Base-by-base conservation (phyloP, 1,140 invertebrate species). In the Caenorhabditis latens region DNA sequence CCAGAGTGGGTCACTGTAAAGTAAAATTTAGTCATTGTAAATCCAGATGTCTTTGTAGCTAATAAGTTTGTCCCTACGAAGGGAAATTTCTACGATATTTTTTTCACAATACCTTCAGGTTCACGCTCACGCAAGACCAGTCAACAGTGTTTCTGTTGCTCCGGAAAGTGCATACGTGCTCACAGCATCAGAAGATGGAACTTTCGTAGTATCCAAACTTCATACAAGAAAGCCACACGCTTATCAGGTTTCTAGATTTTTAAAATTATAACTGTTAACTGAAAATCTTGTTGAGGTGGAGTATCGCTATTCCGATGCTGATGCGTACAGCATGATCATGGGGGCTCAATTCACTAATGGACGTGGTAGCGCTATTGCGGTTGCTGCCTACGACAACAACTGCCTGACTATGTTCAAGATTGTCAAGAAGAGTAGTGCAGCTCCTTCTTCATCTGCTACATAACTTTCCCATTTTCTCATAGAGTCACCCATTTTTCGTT, bases 151-250 rank as follows among this genome's bases (percentile, higher is more conserved):
- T 42, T 88, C 87, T 6, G 87, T 88, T 6, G 87, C 87, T 43
- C 87, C 87, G 21, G 87, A 88, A 53, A 86, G 83, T 42, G 87
- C 87, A 14, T 88, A 88, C 63, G 83, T 88, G 7, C 11, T 88
- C 50, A 82, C 87, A 8, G 50, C 87, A 13, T 57, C 65, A 7
- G 75, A 88, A 55, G 87, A 88, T 57, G 63, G 83, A 2, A 63
- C 55, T 32, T 84, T 88, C 19, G 50, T 84, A 19, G 71, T 88
- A 4, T 88, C 67, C 43, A 88, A 88, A 42, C 57, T 88, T 14
- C 87, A 88, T 42, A 88, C 87, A 24, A 75, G 87, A 57, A 88
- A 88, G 40, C 87, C 87, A 32, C 50, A 83, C 24, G 87, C 87
- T 4, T 88, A 88, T 82, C 83, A 88, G 32, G 87, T 88, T 53